phyloP scores from a whole-genome alignment of 2,888 invertebrate species.

The Xiphydria camelus region DNA sequence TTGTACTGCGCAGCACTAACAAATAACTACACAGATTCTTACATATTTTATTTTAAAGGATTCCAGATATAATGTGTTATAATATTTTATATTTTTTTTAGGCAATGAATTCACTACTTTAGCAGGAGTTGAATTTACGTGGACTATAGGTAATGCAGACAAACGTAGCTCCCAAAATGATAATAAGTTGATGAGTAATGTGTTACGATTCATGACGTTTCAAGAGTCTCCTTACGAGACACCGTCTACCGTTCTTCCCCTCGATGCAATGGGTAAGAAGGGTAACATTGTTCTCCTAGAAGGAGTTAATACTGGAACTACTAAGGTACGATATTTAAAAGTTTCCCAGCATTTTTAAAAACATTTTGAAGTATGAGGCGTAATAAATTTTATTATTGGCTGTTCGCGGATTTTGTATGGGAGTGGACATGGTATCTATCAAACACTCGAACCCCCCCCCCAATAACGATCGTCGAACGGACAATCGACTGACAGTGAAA shows the following conservation, averaged over 20 bases:
- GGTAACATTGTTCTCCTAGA: slow-evolving; percentile 86
- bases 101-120: slow-evolving; percentile 92
- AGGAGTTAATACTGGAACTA: slow-evolving; percentile 83
- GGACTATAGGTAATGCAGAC: slow-evolving; percentile 70
- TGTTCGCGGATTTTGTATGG: too few relatives aligned
- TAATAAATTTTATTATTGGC: too few relatives aligned
- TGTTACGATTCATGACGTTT: slow-evolving; percentile 71
- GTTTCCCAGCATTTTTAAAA: not conserved
- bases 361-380: not conserved
- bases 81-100: slow-evolving; percentile 58
- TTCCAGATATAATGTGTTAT: too few relatives aligned
- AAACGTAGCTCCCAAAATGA: slow-evolving; percentile 50
- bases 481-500: too few relatives aligned
- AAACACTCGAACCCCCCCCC: too few relatives aligned
- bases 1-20: too few relatives aligned
- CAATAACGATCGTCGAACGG: too few relatives aligned
- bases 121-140: slow-evolving; percentile 87
- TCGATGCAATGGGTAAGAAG: slow-evolving; percentile 75
- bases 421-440: too few relatives aligned
- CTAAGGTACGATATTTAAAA: slow-evolving; percentile 64
- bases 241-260: slow-evolving; percentile 72
- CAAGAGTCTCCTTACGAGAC: slow-evolving; percentile 86
- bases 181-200: slow-evolving; percentile 41
- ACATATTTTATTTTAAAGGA: too few relatives aligned
- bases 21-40: too few relatives aligned